Conservation (phyloP, 1,140 invertebrate genomes). For the Polypedilum pembai region DNA sequence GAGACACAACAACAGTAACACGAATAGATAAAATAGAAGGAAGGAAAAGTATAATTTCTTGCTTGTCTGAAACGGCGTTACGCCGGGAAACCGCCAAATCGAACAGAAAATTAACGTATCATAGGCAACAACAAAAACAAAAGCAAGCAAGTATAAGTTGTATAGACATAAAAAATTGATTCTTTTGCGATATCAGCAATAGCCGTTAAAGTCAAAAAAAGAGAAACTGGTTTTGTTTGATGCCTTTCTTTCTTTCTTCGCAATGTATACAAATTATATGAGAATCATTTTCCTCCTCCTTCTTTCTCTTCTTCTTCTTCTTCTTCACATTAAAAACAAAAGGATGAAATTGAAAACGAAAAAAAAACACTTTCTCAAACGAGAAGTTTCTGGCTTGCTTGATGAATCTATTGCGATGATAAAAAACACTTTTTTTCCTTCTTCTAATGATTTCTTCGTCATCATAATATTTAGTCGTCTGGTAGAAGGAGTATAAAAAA, state of each 20-base stretch:
- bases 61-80: not conserved
- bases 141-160: not conserved
- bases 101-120: not conserved
- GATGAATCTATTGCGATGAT: not conserved
- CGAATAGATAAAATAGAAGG: not conserved
- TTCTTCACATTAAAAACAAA: not conserved
- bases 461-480: not conserved
- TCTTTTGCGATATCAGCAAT: not conserved
- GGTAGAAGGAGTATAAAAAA: not conserved
- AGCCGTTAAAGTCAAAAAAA: too few relatives aligned
- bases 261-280: too few relatives aligned
- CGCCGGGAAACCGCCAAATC: conserved; percentile 6
- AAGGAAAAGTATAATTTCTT: not conserved
- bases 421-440: conserved; percentile 6
- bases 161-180: not conserved
- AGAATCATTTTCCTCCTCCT: too few relatives aligned
- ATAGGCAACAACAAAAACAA: not conserved
- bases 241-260: too few relatives aligned
- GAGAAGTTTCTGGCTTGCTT: not conserved
- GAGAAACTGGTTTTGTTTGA: too few relatives aligned
- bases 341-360: not conserved
- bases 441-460: not conserved
- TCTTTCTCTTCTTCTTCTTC: too few relatives aligned
- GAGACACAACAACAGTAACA: not conserved
- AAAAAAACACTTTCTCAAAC: conserved; percentile 22